Percentiles rank a stretch among this genome's conserved stretches.
Conservation (phyloP, 2,113 vertebrate genomes). For the Amblyopsis rosae region DNA sequence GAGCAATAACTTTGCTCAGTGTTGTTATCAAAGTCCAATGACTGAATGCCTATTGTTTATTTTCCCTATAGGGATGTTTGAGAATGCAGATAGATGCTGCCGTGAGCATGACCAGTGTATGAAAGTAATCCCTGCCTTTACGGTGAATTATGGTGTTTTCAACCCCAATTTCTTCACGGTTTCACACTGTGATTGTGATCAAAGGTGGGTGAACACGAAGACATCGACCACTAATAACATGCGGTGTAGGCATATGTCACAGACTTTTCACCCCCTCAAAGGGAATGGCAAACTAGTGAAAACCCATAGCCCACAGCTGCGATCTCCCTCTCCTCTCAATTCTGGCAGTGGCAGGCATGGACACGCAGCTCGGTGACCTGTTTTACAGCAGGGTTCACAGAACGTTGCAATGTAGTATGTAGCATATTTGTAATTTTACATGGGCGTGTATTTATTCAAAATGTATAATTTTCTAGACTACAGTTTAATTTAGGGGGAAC, state of each 20-base stretch:
- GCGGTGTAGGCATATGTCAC: not conserved
- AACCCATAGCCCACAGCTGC: conserved; percentile 24
- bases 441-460: too few relatives aligned
- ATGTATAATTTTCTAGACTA: too few relatives aligned
- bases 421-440: too few relatives aligned
- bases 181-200: conserved; percentile 89
- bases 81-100: conserved; percentile 84
- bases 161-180: conserved; percentile 84
- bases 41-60: not conserved
- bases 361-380: conserved; percentile 7
- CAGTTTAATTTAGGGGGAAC: too few relatives aligned
- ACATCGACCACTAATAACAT: not conserved
- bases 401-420: too few relatives aligned
- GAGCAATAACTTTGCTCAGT: not conserved
- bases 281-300: conserved; percentile 17
- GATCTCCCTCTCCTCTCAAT: not conserved
- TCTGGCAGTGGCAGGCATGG: not conserved
- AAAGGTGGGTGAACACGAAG: conserved; percentile 73
- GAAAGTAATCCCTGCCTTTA: conserved; percentile 77
- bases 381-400: not conserved
- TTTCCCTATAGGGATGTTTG: conserved; percentile 79
- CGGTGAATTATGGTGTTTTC: conserved; percentile 81
- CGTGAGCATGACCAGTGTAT: conserved; percentile 87
- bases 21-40: not conserved
- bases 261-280: conserved; percentile 30